Conservation (phyloP, 2,113 vertebrate genomes). For the Neoarius graeffei region DNA sequence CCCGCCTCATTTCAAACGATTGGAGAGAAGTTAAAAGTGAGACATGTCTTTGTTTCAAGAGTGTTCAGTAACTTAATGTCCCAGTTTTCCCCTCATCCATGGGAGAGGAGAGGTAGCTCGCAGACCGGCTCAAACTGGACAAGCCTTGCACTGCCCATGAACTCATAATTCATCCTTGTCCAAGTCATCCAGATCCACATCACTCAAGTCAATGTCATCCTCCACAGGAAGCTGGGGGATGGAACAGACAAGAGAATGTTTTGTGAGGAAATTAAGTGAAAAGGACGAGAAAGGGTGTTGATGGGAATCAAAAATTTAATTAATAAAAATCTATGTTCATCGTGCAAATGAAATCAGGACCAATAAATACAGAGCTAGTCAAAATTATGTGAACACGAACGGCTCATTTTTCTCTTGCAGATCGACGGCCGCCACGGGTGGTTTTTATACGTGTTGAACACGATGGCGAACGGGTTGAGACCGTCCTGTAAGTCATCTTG, state of each 20-base stretch:
- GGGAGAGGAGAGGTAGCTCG: slow-evolving; percentile 55
- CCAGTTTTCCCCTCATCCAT: slow-evolving; percentile 55
- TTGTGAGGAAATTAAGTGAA: background rate
- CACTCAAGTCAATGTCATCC: slow-evolving; percentile 94
- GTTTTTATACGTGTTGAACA: too few relatives aligned
- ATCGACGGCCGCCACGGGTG: too few relatives aligned
- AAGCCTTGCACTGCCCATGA: background rate
- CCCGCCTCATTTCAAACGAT: slow-evolving; percentile 26
- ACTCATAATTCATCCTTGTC: slow-evolving; percentile 59
- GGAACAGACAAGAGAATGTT: background rate
- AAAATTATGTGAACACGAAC: too few relatives aligned
- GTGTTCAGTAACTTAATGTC: slow-evolving; percentile 42
- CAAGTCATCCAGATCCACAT: slow-evolving; percentile 87
- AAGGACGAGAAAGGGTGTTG: background rate
- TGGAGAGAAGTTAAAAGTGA: slow-evolving; percentile 35
- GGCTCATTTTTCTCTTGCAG: too few relatives aligned
- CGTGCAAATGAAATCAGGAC: too few relatives aligned
- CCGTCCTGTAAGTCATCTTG: too few relatives aligned
- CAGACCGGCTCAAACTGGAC: slow-evolving; percentile 26
- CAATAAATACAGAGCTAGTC: too few relatives aligned
- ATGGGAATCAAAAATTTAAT: too few relatives aligned
- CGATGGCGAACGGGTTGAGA: too few relatives aligned
- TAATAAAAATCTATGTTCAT: background rate
- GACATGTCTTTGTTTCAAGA: slow-evolving; percentile 39
- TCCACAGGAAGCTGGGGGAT: slow-evolving; percentile 84